These are phyloP conservation scores for Hydra vulgaris DNA, from an alignment of 30 jellyfish, hydroid and myxozoan species.

Conservation along the genomic window DNA sequence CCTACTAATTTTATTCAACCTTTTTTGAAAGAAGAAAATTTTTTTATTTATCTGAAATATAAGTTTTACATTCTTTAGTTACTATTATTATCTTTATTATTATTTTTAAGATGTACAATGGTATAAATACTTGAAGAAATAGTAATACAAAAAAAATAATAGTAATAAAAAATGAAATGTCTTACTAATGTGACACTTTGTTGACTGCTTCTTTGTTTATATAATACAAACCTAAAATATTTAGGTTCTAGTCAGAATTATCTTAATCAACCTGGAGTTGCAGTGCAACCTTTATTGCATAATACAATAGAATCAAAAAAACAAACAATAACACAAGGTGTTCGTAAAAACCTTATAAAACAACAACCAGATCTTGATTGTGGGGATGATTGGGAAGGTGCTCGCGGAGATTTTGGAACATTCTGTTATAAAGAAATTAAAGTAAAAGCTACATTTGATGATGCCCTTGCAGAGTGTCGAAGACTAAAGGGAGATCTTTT, in stretches of 20 bases:
- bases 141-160: too few species aligned
- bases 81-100: too few species aligned
- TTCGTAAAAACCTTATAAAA: constrained; percentile 66
- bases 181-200: too few species aligned
- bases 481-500: constrained; percentile 58
- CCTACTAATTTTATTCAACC: background rate
- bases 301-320: background rate
- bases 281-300: constrained; percentile 10
- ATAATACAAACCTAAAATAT: too few species aligned
- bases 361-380: constrained; percentile 93
- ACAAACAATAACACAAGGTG: constrained; percentile 19
- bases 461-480: constrained; percentile 77
- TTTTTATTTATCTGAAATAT: too few species aligned
- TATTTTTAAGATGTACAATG: too few species aligned
- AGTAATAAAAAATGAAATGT: too few species aligned
- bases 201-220: too few species aligned
- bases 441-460: constrained; percentile 68
- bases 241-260: background rate
- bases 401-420: constrained; percentile 95
- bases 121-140: too few species aligned
- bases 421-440: constrained; percentile 82
- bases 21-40: too few species aligned
- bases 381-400: constrained; percentile 99
- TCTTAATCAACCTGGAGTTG: background rate
- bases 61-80: too few species aligned